phyloP scores from a whole-genome alignment of 2,797 vertebrate species.

The Poeciliopsis infans region DNA sequence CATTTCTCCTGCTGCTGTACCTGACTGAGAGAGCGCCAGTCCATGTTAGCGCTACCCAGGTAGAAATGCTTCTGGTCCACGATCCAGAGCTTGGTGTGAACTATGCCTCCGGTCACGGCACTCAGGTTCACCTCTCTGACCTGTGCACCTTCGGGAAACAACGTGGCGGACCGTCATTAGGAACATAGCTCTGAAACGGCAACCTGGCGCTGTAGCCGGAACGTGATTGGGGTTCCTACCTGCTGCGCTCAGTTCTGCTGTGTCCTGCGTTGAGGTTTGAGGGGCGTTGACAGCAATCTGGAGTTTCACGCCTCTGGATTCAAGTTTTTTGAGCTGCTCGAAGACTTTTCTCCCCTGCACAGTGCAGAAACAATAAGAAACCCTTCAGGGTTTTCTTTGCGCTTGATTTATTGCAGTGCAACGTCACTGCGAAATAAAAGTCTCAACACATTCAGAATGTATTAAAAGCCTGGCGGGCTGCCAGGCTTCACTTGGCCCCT shows the following conservation, averaged over 20 bases:
- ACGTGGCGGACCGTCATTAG: not conserved
- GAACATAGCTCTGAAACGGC: not conserved
- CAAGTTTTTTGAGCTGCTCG: conserved; percentile 69
- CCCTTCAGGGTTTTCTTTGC: too few relatives aligned
- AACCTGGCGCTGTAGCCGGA: not conserved
- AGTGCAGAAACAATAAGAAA: not conserved
- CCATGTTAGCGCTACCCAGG: conserved; percentile 85
- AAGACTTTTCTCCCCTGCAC: conserved; percentile 79
- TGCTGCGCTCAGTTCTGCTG: conserved; percentile 64
- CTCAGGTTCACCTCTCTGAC: conserved; percentile 75
- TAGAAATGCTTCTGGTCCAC: conserved; percentile 83
- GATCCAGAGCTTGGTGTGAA: conserved; percentile 84
- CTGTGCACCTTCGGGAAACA: conserved; percentile 74
- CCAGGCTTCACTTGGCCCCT: too few relatives aligned
- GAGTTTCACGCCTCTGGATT: conserved; percentile 75
- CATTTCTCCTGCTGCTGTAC: conserved; percentile 45
- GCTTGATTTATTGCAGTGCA: too few relatives aligned
- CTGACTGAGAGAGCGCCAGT: conserved; percentile 85
- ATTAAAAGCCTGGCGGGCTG: too few relatives aligned
- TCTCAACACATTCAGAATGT: too few relatives aligned
- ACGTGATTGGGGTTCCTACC: conserved; percentile 41
- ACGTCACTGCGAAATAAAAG: too few relatives aligned
- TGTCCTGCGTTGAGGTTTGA: conserved; percentile 70
- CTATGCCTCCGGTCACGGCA: conserved; percentile 78
- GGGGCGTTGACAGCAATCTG: conserved; percentile 80